These are phyloP conservation scores for Lucilia cuprina DNA, from an alignment of 1,140 invertebrate species.

Conservation along the genomic window DNA sequence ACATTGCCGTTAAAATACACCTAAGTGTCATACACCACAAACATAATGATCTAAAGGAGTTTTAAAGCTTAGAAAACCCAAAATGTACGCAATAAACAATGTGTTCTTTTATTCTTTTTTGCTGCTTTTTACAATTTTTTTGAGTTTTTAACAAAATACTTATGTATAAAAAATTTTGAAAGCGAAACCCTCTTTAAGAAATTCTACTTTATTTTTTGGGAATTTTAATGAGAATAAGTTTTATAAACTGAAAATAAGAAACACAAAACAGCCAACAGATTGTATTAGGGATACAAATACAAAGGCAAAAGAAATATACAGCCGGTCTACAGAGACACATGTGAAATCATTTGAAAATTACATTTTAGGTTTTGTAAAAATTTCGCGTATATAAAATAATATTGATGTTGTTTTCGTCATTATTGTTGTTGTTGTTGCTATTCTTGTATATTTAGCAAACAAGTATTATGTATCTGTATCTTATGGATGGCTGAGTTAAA, in stretches of 20 bases:
- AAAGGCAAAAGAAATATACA: not conserved
- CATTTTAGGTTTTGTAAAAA: not conserved
- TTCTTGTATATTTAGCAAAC: not conserved
- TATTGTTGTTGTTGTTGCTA: not conserved
- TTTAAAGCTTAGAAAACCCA: not conserved
- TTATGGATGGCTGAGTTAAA: not conserved
- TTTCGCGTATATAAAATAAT: not conserved
- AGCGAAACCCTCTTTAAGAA: conserved; percentile 53
- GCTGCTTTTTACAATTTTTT: too few species aligned
- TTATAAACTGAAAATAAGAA: conserved; percentile 36
- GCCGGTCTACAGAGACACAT: conserved; percentile 42
- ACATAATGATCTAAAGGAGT: not conserved
- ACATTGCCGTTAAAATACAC: too few species aligned
- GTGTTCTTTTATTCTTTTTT: not conserved
- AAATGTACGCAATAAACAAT: not conserved
- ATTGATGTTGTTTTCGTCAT: not conserved
- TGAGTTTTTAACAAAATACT: not conserved
- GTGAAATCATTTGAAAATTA: conserved; percentile 26
- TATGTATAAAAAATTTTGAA: conserved; percentile 45
- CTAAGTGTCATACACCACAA: too few species aligned
- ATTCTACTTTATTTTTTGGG: conserved; percentile 13
- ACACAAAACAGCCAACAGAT: not conserved
- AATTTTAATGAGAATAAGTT: conserved; percentile 39
- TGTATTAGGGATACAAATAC: not conserved
- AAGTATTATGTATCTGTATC: not conserved